phyloP scores from a whole-genome alignment of 2,888 invertebrate genomes.

The Ypsolopha sequella region DNA sequence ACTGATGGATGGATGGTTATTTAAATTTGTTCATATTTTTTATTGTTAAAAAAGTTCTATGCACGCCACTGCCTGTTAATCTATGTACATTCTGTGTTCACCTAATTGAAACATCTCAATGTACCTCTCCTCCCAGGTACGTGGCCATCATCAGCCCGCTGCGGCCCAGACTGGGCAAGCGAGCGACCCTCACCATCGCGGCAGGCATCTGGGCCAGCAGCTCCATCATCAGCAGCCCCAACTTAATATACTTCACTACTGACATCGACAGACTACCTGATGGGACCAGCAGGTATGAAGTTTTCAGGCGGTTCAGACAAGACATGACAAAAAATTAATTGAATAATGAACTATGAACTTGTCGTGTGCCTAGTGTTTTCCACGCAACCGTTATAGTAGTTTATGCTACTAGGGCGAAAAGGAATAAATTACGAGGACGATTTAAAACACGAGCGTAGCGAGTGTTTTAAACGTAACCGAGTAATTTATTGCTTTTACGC shows the following conservation, averaged over 20 bases:
- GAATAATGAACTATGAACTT: too few species aligned
- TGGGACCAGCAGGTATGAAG: slow-evolving; percentile 37
- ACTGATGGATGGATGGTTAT: too few species aligned
- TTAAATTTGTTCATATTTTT: too few species aligned
- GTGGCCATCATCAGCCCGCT: slow-evolving; percentile 96
- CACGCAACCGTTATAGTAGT: too few species aligned
- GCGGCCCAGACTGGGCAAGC: slow-evolving; percentile 87
- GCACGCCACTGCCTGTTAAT: not conserved
- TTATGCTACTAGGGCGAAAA: too few species aligned
- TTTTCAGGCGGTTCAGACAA: not conserved
- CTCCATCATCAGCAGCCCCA: slow-evolving; percentile 84
- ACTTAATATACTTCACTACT: slow-evolving; percentile 86
- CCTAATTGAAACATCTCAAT: not conserved
- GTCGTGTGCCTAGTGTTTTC: too few species aligned
- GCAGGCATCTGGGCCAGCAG: slow-evolving; percentile 88
- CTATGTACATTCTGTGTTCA: not conserved
- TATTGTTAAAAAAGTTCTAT: not conserved
- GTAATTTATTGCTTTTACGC: too few species aligned
- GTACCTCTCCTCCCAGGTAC: slow-evolving; percentile 74
- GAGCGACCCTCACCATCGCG: slow-evolving; percentile 86
- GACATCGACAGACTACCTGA: slow-evolving; percentile 65
- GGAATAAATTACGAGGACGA: too few species aligned
- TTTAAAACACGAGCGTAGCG: too few species aligned
- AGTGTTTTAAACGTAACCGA: too few species aligned
- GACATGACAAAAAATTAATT: too few species aligned